These are phyloP conservation scores for Etheostoma nigrum DNA, from an alignment of 2,797 vertebrate genomes.

Conservation along the genomic window DNA sequence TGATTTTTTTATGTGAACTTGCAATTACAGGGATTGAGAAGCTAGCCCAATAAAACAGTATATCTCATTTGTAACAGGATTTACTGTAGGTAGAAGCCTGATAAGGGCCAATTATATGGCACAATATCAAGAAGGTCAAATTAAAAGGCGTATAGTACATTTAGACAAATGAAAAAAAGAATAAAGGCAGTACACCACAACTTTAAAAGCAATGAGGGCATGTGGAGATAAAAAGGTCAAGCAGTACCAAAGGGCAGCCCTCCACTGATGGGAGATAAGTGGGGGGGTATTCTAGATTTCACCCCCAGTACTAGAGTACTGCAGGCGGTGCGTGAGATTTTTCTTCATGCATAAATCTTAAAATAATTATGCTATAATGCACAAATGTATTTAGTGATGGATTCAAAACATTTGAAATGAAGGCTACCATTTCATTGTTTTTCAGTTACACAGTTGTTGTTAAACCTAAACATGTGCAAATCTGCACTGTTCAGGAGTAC, in stretches of 20 bases:
- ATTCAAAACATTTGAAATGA: too few relatives aligned
- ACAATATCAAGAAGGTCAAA: slow-evolving; percentile 34
- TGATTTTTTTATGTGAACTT: slow-evolving; percentile 67
- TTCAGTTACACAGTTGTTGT: too few relatives aligned
- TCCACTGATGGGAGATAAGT: neutral
- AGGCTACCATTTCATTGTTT: too few relatives aligned
- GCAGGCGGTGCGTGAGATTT: too few relatives aligned
- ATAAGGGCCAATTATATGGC: slow-evolving; percentile 47
- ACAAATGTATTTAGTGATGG: too few relatives aligned
- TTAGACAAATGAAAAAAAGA: slow-evolving; percentile 6
- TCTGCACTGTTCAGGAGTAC: too few relatives aligned
- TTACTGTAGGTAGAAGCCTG: slow-evolving; percentile 49
- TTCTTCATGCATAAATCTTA: too few relatives aligned
- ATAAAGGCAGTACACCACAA: neutral
- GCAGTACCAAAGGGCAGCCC: neutral
- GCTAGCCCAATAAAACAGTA: slow-evolving; percentile 33
- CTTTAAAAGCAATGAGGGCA: slow-evolving; percentile 7
- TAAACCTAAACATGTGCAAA: too few relatives aligned
- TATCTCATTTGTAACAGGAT: slow-evolving; percentile 48
- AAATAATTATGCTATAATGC: too few relatives aligned
- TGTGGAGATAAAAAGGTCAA: neutral
- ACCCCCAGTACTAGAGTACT: too few relatives aligned
- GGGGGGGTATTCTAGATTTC: neutral
- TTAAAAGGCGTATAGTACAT: slow-evolving; percentile 12
- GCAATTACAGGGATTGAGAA: slow-evolving; percentile 61